A percentile compares a stretch with the other conserved stretches of the same genome.
These are phyloP conservation scores for Alfaro cultratus DNA, from an alignment of 2,797 vertebrate genomes.

Conservation along the genomic window DNA sequence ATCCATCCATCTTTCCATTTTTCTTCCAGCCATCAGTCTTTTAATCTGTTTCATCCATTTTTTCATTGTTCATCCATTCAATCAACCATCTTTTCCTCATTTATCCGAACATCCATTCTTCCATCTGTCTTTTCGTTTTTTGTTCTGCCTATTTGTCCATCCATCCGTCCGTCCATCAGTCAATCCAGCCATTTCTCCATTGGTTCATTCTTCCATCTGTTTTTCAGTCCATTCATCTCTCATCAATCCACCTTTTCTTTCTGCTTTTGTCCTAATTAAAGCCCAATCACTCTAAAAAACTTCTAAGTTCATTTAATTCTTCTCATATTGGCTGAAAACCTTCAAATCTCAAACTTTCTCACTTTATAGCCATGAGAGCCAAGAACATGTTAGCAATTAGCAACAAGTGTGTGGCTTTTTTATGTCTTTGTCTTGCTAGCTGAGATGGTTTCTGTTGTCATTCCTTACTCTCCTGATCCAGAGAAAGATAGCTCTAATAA, in stretches of 20 bases:
- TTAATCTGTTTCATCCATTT: too few relatives aligned
- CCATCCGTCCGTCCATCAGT: too few relatives aligned
- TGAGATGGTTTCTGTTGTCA: background rate
- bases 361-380: background rate
- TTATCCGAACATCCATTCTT: too few relatives aligned
- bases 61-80: too few relatives aligned
- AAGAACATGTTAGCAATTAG: background rate
- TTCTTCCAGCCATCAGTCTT: too few relatives aligned
- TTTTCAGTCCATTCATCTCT: background rate
- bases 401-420: background rate
- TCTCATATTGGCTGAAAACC: background rate
- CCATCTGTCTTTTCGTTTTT: too few relatives aligned
- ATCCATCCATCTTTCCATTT: too few relatives aligned
- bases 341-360: background rate
- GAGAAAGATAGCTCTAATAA: background rate
- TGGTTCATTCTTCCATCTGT: background rate
- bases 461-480: background rate
- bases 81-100: too few relatives aligned
- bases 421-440: background rate
- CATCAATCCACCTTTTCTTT: background rate
- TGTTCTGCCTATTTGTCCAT: too few relatives aligned
- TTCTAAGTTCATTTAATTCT: background rate
- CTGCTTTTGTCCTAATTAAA: background rate
- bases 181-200: too few relatives aligned
- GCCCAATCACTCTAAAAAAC: background rate